These are phyloP conservation scores for Coelopa pilipes DNA, from an alignment of 2,888 invertebrate species.

Conservation along the genomic window DNA sequence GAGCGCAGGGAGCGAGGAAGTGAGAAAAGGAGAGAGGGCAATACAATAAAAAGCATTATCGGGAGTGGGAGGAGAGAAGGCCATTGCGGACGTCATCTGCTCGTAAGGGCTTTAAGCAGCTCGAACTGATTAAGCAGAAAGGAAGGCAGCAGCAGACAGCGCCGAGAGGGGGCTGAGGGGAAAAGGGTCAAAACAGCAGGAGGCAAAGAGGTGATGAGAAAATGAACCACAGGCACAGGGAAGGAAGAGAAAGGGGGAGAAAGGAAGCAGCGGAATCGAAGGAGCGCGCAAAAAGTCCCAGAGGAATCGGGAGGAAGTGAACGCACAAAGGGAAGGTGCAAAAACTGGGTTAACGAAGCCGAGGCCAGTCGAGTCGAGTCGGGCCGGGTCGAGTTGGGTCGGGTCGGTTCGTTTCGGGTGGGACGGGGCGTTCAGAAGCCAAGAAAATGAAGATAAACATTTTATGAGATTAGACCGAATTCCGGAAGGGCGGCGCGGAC, in stretches of 20 bases:
- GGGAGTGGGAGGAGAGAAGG: not conserved
- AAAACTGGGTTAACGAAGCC: too few relatives aligned
- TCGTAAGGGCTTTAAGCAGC: not conserved
- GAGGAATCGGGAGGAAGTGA: too few relatives aligned
- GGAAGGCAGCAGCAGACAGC: too few relatives aligned
- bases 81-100: not conserved
- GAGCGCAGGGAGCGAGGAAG: too few relatives aligned
- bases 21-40: not conserved
- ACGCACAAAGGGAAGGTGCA: not conserved
- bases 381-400: too few relatives aligned
- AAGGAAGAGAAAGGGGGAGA: too few relatives aligned
- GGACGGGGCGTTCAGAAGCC: conserved; percentile 12
- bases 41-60: not conserved
- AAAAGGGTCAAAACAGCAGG: not conserved
- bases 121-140: conserved; percentile 19
- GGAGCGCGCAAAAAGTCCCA: too few relatives aligned
- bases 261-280: too few relatives aligned
- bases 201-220: not conserved
- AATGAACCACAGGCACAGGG: too few relatives aligned
- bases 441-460: conserved; percentile 23
- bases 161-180: too few relatives aligned
- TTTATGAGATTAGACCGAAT: conserved; percentile 18
- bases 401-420: too few relatives aligned
- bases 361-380: too few relatives aligned
- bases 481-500: not conserved